Evolutionary conservation across 1,140 invertebrate genomes (phyloP), one percentile per base, ranked within the genome.

Genomic region (Nomia melanderi): DNA sequence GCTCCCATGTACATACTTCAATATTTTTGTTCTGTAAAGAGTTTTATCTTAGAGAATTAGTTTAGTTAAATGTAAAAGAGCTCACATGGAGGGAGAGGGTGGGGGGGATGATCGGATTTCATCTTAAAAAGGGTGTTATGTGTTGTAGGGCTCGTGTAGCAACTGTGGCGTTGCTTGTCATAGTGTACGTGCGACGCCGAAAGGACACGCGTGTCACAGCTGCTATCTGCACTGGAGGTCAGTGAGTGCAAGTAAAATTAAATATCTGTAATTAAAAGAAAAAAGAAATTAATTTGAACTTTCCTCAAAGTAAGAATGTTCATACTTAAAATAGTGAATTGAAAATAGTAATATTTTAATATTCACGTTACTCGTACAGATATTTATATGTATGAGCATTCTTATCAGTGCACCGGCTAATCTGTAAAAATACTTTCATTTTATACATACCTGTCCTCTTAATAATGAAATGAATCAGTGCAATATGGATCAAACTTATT

Each of bases 151-250:
- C 81, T 92, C 92, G 84, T 97, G 96, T 93, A 94, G 94, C 86
- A 96, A 97, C 93, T 97, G 96, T 93, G 95, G 95, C 86, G 94
- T 96, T 89, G 93, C 93, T 88, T 96, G 95, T 90, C 94, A 95
- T 87, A 94, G 95, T 86, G 93, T 96, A 83, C 95, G 96, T 91
- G 92, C 94, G 82, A 96, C 96, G 74, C 93, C 95, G 63, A 97
- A 97, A 91, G 96, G 96, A 89, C 93, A 91, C 90, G 93, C 96
- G 88, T 97, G 96, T 93, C 94, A 94, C 90, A 95, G 95, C 84
- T 97, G 96, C 91, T 96, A 95, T 92, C 94, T 95, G 89, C 96
- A 96, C 92, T 96, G 95, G 94, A 96, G 95, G 95, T 96, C 94
- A 92, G 92, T 92, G 86, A 85, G 91, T 77, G 84, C 77, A 80